A percentile compares a stretch with the other conserved stretches of the same genome.
Evolutionary conservation across 2,888 invertebrate genomes (phyloP).

Genomic region (Apotomis betuletana): DNA sequence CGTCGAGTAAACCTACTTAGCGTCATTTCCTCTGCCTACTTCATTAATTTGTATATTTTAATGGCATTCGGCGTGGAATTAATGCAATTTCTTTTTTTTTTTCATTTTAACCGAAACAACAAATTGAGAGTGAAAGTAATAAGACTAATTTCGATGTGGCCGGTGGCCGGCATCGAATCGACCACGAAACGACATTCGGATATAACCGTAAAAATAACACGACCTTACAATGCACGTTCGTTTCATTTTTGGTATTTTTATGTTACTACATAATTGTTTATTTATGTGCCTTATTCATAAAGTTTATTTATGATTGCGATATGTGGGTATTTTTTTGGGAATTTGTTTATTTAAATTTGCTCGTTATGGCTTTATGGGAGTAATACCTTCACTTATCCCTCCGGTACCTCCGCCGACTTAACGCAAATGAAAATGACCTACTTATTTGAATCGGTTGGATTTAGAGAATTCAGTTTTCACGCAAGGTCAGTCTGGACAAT

Average conservation of each 20-base stretch:
- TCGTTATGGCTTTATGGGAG: too few species aligned
- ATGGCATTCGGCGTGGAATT: neutral
- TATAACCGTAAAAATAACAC: slow-evolving; percentile 1
- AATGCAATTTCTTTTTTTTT: neutral
- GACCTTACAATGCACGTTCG: slow-evolving; percentile 21
- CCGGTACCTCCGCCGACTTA: too few species aligned
- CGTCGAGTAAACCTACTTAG: neutral
- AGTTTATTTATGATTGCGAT: neutral
- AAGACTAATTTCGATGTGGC: neutral
- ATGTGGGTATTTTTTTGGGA: too few species aligned
- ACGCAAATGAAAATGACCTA: too few species aligned
- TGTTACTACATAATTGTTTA: neutral
- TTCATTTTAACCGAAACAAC: neutral
- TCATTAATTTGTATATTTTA: neutral
- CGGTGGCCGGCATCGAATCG: neutral
- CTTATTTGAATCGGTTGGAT: too few species aligned
- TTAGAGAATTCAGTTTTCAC: too few species aligned
- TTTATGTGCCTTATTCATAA: neutral
- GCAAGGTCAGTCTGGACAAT: too few species aligned
- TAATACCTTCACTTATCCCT: too few species aligned
- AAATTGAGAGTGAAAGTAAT: neutral
- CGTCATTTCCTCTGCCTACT: neutral
- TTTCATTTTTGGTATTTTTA: slow-evolving; percentile 14
- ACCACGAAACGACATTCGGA: slow-evolving; percentile 10
- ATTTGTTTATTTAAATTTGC: too few species aligned